Evolutionary conservation across 2,797 vertebrate species (phyloP).

Genomic region (Lepidocolaptes lacrymiger): DNA sequence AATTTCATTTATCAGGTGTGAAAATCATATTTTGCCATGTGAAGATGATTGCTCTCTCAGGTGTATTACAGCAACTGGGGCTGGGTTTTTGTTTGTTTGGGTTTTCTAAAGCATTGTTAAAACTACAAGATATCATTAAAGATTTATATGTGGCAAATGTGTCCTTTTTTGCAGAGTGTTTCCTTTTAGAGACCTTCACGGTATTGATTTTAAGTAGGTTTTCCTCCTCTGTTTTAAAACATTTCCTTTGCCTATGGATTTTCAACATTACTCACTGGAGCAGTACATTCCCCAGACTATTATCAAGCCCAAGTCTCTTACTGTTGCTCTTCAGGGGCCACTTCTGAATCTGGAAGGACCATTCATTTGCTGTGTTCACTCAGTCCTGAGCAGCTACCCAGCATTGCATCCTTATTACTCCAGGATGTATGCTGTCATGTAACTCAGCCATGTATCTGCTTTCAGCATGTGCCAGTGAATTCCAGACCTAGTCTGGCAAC

Average conservation of each 20-base stretch:
- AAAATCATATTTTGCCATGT: constrained; percentile 73
- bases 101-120: constrained; percentile 28
- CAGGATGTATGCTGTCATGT: background rate
- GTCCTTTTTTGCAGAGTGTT: constrained; percentile 33
- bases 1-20: constrained; percentile 76
- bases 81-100: background rate
- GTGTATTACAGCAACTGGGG: constrained; percentile 16
- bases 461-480: background rate
- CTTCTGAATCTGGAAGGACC: constrained; percentile 2
- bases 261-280: constrained; percentile 17
- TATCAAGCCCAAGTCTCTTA: background rate
- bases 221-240: constrained; percentile 49
- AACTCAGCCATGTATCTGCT: background rate
- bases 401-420: background rate
- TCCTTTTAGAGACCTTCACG: background rate
- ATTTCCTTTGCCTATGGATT: constrained; percentile 48
- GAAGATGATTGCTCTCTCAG: constrained; percentile 62
- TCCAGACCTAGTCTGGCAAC: background rate
- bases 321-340: constrained; percentile 9
- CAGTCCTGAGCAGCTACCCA: background rate
- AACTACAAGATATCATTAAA: constrained; percentile 64
- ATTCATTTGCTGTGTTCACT: background rate
- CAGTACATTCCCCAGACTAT: background rate
- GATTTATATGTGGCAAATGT: constrained; percentile 40
- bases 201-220: constrained; percentile 53